Conservation (phyloP, 2,888 invertebrate species). For the Idaea dimidiata region DNA sequence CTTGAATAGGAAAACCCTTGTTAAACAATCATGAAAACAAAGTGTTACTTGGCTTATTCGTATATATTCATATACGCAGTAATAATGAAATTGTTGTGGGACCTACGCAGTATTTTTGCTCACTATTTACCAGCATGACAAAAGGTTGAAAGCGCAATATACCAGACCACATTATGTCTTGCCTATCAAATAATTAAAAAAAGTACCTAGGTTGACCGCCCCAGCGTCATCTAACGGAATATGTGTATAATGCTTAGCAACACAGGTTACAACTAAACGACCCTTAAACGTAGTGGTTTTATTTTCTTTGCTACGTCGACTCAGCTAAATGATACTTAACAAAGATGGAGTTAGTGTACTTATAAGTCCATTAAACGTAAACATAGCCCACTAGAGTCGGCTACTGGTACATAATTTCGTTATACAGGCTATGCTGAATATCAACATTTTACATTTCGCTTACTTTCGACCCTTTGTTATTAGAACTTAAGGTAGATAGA, state of each 20-base stretch:
- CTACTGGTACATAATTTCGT: slow-evolving; percentile 7
- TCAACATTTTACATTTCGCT: slow-evolving; percentile 5
- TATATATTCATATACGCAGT: too few species aligned
- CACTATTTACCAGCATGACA: too few species aligned
- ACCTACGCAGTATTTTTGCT: too few species aligned
- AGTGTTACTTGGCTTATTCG: too few species aligned
- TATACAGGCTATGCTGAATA: neutral
- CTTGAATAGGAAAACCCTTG: neutral
- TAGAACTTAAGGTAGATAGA: neutral
- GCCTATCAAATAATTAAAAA: too few species aligned
- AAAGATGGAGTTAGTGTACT: neutral
- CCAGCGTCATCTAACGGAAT: too few species aligned
- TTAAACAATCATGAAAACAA: too few species aligned
- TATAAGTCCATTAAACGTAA: neutral
- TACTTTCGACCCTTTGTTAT: slow-evolving; percentile 3
- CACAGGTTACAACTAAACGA: neutral
- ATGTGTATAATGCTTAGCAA: too few species aligned
- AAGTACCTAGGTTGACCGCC: too few species aligned
- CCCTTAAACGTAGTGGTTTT: neutral
- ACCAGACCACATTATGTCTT: too few species aligned
- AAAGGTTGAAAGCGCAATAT: too few species aligned
- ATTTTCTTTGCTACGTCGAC: neutral
- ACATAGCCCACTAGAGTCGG: slow-evolving; percentile 8
- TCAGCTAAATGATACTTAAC: neutral
- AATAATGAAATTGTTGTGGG: too few species aligned